A percentile compares a stretch with the other conserved stretches of the same genome.
These are phyloP conservation scores for Holocentrus rufus DNA, from an alignment of 2,797 vertebrate genomes.

Conservation along the genomic window DNA sequence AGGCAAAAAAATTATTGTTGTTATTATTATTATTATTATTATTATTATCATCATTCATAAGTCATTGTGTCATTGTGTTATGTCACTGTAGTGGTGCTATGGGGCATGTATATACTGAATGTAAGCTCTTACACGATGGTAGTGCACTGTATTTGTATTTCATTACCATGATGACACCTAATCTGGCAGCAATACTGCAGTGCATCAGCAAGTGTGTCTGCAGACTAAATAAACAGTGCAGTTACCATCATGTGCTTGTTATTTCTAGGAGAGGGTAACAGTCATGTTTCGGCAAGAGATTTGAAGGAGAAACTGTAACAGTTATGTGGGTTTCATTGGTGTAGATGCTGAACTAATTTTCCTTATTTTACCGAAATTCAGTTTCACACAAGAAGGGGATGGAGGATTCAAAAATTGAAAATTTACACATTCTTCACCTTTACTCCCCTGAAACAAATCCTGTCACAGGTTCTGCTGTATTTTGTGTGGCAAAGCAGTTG, in stretches of 20 bases:
- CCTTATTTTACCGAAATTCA: not conserved
- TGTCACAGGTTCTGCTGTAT: too few relatives aligned
- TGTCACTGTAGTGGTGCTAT: not conserved
- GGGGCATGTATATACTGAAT: not conserved
- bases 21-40: too few relatives aligned
- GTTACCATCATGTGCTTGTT: conserved; percentile 43
- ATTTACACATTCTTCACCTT: too few relatives aligned
- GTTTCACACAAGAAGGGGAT: not conserved
- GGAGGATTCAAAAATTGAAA: too few relatives aligned
- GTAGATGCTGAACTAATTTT: not conserved
- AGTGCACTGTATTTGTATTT: not conserved
- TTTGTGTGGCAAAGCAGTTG: too few relatives aligned
- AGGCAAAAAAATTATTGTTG: too few relatives aligned
- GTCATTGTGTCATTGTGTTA: not conserved
- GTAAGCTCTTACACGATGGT: conserved; percentile 14
- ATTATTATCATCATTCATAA: too few relatives aligned
- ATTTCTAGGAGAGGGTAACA: conserved; percentile 47
- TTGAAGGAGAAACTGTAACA: conserved; percentile 39
- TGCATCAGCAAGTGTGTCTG: conserved; percentile 11
- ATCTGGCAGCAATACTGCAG: not conserved
- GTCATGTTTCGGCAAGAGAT: conserved; percentile 33
- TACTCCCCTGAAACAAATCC: too few relatives aligned
- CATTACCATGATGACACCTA: not conserved
- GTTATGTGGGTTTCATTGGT: not conserved
- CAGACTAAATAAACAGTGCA: conserved; percentile 37